Base-by-base conservation (phyloP, 2,888 invertebrate species). In the Drosophila pseudotakahashii region DNA sequence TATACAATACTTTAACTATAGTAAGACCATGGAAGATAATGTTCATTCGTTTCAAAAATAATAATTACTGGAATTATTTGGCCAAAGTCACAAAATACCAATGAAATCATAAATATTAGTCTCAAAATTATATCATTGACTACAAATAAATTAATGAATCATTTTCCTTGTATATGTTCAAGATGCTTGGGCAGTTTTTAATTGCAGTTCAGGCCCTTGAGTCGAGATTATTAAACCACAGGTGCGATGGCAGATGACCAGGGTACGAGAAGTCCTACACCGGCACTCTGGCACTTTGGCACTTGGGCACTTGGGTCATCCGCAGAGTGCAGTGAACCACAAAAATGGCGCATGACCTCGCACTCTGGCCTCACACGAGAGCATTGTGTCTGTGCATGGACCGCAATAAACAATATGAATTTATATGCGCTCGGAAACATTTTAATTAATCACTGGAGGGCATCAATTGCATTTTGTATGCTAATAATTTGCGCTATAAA, bases 381-480 rank as follows among this genome's bases (percentile, higher is more conserved):
- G 14, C 51, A 57, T 55, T 70, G 55, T 73, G 50, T 71, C 34
- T 72, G 63, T 71, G 42, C 50, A 30, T 26, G 48, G 48, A 73
- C 41, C 30, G 76, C 81, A 78, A 85, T 89, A 90, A 88, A 87
- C 87, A 83, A 81, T 81, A 86, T 76, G 30, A 86, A 81, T 81
- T 81, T 81, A 86, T 81, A 73, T 78, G 81, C 69, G 81, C 66
- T 83, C 76, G 76, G 87, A 87, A 89, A 88, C 88, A 78, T 79
- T 88, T 89, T 89, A 88, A 88, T 89, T 79, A 89, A 89, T 89
- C 89, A 87, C 89, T 84, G 76, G 79, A 78, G 88, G 84, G 79
- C 85, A 94, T 93, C 14, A 96, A 95, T 63, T 96, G 93, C 81
- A 94, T 93, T 60, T 96, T 95, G 73, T 97, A 93, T 88, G 95